These are phyloP conservation scores for Otus scops DNA, from an alignment of 2,797 vertebrate species.

Conservation along the genomic window DNA sequence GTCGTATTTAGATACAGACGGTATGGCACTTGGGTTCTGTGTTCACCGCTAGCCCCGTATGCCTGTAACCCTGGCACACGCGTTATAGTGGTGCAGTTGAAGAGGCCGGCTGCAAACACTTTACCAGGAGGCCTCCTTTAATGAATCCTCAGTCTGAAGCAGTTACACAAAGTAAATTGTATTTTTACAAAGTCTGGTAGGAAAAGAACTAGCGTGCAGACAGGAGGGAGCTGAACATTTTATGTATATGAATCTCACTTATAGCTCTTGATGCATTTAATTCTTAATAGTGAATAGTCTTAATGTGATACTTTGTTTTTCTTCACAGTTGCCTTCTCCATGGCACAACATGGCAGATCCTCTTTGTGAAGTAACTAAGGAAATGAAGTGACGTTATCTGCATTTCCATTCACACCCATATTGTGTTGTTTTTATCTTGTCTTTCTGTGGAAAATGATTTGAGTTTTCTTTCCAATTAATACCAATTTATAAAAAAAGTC, in stretches of 20 bases:
- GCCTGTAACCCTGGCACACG: fast-evolving
- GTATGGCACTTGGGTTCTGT: background rate
- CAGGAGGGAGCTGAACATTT: background rate
- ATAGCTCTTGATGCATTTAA: background rate
- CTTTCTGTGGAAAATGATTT: background rate
- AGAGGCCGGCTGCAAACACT: background rate
- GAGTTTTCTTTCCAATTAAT: background rate
- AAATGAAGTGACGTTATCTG: background rate
- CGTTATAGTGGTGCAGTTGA: fast-evolving
- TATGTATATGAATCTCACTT: background rate
- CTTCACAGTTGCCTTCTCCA: background rate
- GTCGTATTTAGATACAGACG: background rate
- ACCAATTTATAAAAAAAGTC: background rate
- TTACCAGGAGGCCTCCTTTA: background rate
- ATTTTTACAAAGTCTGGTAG: background rate
- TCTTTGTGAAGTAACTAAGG: background rate
- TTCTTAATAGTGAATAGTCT: background rate
- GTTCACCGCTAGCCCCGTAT: background rate
- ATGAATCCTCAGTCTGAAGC: background rate
- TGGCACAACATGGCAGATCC: background rate
- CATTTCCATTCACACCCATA: background rate
- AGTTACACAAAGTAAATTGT: background rate
- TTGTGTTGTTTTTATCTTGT: background rate
- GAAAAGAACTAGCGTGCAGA: background rate
- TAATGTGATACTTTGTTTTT: background rate